Base-by-base conservation (phyloP, 2,113 vertebrate species). In the Phalacrocorax aristotelis region DNA sequence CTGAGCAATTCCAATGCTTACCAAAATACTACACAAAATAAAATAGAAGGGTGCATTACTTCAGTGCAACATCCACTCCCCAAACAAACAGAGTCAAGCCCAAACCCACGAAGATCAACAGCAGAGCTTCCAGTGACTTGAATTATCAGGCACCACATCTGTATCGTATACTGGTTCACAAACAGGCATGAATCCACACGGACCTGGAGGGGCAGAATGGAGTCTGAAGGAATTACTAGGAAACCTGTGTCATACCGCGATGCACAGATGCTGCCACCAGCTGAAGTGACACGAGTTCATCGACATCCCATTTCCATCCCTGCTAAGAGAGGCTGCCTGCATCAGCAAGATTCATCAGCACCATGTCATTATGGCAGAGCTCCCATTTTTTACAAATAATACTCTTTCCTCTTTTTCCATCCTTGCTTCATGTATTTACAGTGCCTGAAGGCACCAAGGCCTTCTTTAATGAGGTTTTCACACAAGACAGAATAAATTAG, bases 401-500 rank as follows among this genome's bases (percentile, higher is more conserved):
- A 7, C 30, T 68, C n/a, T 71, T 61, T 64, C 13, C 49, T 72
- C 74, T 79, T 42, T 38, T 70, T 46, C 51, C 55, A 52, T n/a
- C 38, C 34, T 81, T 18, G 30, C 44, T 72, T 90, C 0, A 0
- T 1, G 2, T 30, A 78, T 70, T 89, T 49, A 68, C 1, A 3
- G n/a, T 10, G 68, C 90, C 88, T 42, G 34, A 42, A 95, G 81
- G 94, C 81, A 79, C 57, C 1, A 0, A 86, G 68, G 55, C 80
- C 44, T 42, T 48, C 60, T 75, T 88, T 95, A 86, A 95, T 27
- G 87, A 91, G 89, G n/a, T 81, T 96, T 90, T 86, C 77, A 74
- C 61, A 81, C 60, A 51, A 78, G 44, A 30, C 51, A 75, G 55
- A 75, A 94, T 90, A 78, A 87, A 96, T 89, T 68, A 95, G 87